Percentiles rank a stretch among this genome's conserved stretches.
Conservation (phyloP, 1,140 invertebrate species). For the Melanaphis sacchari region DNA sequence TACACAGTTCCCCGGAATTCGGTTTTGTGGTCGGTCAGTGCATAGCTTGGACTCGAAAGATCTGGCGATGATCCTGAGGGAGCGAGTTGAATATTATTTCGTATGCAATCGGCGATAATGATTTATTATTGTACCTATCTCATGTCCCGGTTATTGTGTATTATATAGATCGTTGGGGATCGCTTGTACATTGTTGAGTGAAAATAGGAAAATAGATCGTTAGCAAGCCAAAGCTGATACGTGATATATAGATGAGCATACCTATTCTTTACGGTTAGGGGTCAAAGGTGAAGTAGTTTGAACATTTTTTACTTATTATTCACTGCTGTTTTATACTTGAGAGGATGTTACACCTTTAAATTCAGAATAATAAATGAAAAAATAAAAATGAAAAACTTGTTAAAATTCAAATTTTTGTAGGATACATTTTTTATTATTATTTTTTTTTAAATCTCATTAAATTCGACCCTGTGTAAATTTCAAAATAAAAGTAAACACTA, state of each 20-base stretch:
- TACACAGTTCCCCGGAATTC: not conserved
- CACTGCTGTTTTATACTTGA: not conserved
- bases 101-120: not conserved
- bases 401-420: not conserved
- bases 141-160: not conserved
- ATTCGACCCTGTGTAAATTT: not conserved
- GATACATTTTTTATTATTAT: no score
- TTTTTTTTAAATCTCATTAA: not conserved
- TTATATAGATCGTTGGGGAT: not conserved
- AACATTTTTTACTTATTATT: not conserved
- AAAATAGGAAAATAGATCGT: conserved; percentile 6
- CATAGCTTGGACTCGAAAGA: not conserved
- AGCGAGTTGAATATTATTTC: not conserved
- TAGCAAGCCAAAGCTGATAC: not conserved
- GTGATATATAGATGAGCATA: not conserved
- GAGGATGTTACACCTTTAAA: not conserved
- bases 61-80: not conserved
- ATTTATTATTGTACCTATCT: not conserved
- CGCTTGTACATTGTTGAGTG: not conserved
- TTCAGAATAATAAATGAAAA: not conserved
- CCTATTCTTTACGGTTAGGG: not conserved
- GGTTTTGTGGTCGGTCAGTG: not conserved
- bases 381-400: not conserved
- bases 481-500: not conserved
- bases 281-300: not conserved